phyloP scores from a whole-genome alignment of 2,797 vertebrate genomes.

The Graptemys geographica region DNA sequence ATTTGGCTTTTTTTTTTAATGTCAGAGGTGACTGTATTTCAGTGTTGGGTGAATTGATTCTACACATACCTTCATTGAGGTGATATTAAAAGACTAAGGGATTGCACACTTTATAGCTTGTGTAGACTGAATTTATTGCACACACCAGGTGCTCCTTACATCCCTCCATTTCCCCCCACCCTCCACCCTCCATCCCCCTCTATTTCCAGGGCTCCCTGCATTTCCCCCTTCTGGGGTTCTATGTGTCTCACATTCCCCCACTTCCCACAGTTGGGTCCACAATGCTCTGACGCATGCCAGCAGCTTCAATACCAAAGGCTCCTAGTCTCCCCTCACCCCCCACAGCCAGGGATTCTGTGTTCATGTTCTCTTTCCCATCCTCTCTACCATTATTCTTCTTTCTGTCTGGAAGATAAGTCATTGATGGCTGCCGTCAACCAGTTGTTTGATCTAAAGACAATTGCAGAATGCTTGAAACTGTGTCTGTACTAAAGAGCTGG shows the following conservation, averaged over 20 bases:
- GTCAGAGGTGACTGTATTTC: not conserved
- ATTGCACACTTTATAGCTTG: not conserved
- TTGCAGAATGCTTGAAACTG: not conserved
- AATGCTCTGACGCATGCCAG: not conserved
- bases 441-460: not conserved
- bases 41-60: not conserved
- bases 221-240: not conserved
- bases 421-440: not conserved
- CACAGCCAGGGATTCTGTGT: no score
- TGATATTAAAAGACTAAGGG: rapidly evolving
- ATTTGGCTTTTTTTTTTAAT: not conserved
- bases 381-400: not conserved
- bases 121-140: not conserved
- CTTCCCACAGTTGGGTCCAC: not conserved
- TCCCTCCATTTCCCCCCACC: no score
- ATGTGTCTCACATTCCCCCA: not conserved
- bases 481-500: not conserved
- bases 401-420: not conserved
- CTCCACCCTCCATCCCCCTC: not conserved
- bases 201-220: not conserved
- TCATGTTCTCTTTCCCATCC: not conserved
- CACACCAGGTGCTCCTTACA: not conserved
- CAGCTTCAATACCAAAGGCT: not conserved
- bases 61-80: rapidly evolving
- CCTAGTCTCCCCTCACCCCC: no score